phyloP scores from a whole-genome alignment of 2,797 vertebrate species.

The Synanceia verrucosa region DNA sequence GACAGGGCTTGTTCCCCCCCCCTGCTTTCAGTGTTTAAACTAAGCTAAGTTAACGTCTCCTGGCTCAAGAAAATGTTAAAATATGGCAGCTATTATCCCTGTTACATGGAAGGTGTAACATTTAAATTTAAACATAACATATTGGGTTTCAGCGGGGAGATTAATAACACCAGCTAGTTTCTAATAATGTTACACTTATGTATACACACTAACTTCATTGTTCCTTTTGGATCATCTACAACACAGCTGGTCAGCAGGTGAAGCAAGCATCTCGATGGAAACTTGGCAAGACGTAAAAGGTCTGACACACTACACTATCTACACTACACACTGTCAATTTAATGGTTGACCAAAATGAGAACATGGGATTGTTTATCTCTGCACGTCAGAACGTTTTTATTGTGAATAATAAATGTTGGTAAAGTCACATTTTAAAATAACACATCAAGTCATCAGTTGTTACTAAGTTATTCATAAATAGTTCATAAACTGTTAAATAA shows the following conservation, averaged over 20 bases:
- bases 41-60: not conserved
- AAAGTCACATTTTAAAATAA: slow-evolving; percentile 7
- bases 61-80: not conserved
- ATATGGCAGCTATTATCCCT: not conserved
- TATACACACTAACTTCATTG: not conserved
- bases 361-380: slow-evolving; percentile 33
- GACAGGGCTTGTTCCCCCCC: not conserved
- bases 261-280: slow-evolving; percentile 38
- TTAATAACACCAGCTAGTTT: not conserved
- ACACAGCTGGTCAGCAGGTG: slow-evolving; percentile 54
- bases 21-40: too few species aligned
- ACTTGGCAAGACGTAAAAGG: slow-evolving; percentile 45
- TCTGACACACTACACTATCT: slow-evolving; percentile 10
- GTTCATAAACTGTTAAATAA: not conserved
- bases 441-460: not conserved
- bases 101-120: not conserved
- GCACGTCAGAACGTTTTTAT: slow-evolving; percentile 33
- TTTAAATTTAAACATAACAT: not conserved
- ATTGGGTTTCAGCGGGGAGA: not conserved
- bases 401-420: slow-evolving; percentile 19
- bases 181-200: not conserved
- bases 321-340: slow-evolving; percentile 40
- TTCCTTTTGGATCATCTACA: not conserved
- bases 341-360: slow-evolving; percentile 30
- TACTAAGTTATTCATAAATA: not conserved